A percentile compares a stretch with the other conserved stretches of the same genome.
phyloP scores from a whole-genome alignment of 2,888 invertebrate genomes.

The Macrophya annulata region DNA sequence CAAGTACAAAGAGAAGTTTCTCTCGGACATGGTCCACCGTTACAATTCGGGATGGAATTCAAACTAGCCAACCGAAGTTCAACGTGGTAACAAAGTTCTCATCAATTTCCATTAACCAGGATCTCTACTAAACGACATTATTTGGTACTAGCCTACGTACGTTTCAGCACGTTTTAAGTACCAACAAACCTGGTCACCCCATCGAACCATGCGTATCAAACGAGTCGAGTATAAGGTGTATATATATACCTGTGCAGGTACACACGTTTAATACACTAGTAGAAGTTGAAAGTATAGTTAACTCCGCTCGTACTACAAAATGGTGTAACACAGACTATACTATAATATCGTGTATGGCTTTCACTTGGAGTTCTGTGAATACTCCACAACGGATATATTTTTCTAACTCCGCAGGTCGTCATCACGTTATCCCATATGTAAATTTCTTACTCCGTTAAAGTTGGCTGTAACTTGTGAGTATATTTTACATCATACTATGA shows the following conservation, averaged over 20 bases:
- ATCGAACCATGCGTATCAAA: not conserved
- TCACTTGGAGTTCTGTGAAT: slow-evolving; percentile 43
- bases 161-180: not conserved
- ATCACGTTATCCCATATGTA: not conserved
- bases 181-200: slow-evolving; percentile 16
- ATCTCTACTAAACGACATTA: not conserved
- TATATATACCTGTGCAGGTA: not conserved
- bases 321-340: slow-evolving; percentile 13
- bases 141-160: not conserved
- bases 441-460: not conserved
- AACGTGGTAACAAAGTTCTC: slow-evolving; percentile 23
- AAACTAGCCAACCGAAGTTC: not conserved
- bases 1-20: slow-evolving; percentile 31
- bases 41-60: not conserved
- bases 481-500: slow-evolving; percentile 23
- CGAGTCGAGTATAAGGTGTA: not conserved
- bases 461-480: not conserved
- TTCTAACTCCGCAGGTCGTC: not conserved
- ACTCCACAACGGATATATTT: not conserved
- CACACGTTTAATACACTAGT: not conserved
- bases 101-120: slow-evolving; percentile 7
- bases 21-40: slow-evolving; percentile 3
- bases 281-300: slow-evolving; percentile 40
- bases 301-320: slow-evolving; percentile 45
- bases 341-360: slow-evolving; percentile 20